These are phyloP conservation scores for Julus scanicus DNA, from an alignment of 2,888 invertebrate species.

Conservation along the genomic window DNA sequence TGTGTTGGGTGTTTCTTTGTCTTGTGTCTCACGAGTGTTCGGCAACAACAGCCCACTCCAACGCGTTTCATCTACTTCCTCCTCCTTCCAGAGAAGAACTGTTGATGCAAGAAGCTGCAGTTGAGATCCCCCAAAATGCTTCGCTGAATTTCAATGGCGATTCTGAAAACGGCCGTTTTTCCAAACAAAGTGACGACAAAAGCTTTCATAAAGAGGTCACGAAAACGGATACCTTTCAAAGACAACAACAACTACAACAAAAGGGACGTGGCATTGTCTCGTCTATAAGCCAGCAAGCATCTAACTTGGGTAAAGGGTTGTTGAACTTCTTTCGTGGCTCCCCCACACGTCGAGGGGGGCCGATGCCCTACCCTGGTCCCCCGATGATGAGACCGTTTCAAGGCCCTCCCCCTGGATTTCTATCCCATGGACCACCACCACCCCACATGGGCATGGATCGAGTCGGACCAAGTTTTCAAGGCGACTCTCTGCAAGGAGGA, in stretches of 20 bases:
- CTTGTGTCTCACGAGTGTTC: neutral
- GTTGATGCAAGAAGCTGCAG: conserved; percentile 29
- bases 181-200: conserved; percentile 13
- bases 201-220: conserved; percentile 9
- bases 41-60: neutral
- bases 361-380: conserved; percentile 41
- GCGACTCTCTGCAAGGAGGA: conserved; percentile 46
- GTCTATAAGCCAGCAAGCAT: conserved; percentile 51
- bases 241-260: conserved; percentile 37
- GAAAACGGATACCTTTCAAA: conserved; percentile 47
- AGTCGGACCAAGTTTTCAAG: conserved; percentile 22
- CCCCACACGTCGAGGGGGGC: neutral
- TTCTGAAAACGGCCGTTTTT: neutral
- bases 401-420: neutral
- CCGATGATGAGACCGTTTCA: conserved; percentile 42
- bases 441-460: conserved; percentile 20
- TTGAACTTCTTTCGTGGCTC: conserved; percentile 52
- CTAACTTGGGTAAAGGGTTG: conserved; percentile 52
- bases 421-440: conserved; percentile 6
- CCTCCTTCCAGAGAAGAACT: conserved; percentile 18
- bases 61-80: conserved; percentile 30
- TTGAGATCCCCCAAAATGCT: neutral
- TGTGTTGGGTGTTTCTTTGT: neutral
- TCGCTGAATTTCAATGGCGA: conserved; percentile 47
- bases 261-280: conserved; percentile 53